phyloP scores from a whole-genome alignment of 2,888 invertebrate genomes.

The Drosophila paramelanica region DNA sequence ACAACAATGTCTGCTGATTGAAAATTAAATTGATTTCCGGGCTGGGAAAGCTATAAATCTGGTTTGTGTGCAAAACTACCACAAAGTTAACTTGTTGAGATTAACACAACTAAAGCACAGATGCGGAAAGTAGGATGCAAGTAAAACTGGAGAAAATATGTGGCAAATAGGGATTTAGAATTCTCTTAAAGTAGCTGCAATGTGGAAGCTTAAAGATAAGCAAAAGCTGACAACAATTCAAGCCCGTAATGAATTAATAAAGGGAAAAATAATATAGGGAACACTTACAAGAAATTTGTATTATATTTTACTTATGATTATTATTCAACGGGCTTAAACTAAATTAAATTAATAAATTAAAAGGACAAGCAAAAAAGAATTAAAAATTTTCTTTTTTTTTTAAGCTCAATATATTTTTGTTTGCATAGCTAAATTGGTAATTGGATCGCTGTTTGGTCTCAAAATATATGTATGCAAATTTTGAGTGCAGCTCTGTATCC shows the following conservation, averaged over 20 bases:
- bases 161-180: no score
- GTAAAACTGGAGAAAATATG: not conserved
- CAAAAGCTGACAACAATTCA: no score
- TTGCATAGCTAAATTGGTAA: not conserved
- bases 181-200: no score
- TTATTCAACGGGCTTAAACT: no score
- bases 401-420: not conserved
- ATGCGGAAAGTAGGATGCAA: not conserved
- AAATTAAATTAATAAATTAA: no score
- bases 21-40: constrained; percentile 54
- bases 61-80: constrained; percentile 7
- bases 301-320: no score
- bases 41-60: constrained; percentile 12
- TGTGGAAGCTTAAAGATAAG: no score
- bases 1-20: constrained; percentile 47
- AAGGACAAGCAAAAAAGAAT: no score
- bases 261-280: no score
- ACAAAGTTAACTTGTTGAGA: constrained; percentile 2
- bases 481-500: not conserved
- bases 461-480: constrained; percentile 21
- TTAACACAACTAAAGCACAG: constrained; percentile 1
- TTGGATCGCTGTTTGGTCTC: not conserved
- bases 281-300: no score
- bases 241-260: no score
- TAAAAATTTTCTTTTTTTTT: not conserved